Base-by-base conservation (phyloP, 2,888 invertebrate genomes). In the Hypena proboscidalis region DNA sequence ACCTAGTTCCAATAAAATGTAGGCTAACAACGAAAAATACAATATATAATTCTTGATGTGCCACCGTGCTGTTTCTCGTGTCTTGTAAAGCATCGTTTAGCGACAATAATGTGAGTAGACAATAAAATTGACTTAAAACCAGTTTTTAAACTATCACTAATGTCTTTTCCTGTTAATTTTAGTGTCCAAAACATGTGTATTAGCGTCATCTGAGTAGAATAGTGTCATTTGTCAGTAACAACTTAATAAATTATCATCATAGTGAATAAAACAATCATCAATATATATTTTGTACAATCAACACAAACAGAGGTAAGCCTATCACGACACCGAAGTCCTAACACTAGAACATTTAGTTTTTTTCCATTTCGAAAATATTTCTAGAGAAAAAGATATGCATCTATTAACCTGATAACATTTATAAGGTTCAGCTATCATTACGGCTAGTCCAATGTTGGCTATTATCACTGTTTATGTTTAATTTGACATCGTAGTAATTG, bases 301-400 rank as follows among this genome's bases (percentile, higher is more conserved):
- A 72, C 74, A 80, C 70, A 76, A 78, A 72, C 15, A 60, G 46
- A 69, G 65, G 64, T 71, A 80, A 83, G 78, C 87, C n/a, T 89
- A 88, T 78, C 83, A 90, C 88, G 87, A 90, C 90, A 90, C 74
- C 82, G 40, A 89, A 59, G 77, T 78, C 77, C 87, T 89, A 90
- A 75, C 51, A 60, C 85, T 85, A 86, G 49, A 78, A 80, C 87
- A 87, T 80, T 83, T 83, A 73, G 57, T 79, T 74, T 77, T 78
- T 72, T 85, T 80, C 68, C 77, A 78, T 82, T 38, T 85, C 68
- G 82, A 89, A 89, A 90, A 87, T 87, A 88, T 80, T 74, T 78
- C 88, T 90, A 90, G 83, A 86, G 84, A 85, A 86, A 88, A 88
- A 80, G 90, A 90, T 90, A 90, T 90, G 90, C 90, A 84, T 89